A percentile compares a stretch with the other conserved stretches of the same genome.
phyloP scores from a whole-genome alignment of 2,888 invertebrate species.

The Luperina testacea region DNA sequence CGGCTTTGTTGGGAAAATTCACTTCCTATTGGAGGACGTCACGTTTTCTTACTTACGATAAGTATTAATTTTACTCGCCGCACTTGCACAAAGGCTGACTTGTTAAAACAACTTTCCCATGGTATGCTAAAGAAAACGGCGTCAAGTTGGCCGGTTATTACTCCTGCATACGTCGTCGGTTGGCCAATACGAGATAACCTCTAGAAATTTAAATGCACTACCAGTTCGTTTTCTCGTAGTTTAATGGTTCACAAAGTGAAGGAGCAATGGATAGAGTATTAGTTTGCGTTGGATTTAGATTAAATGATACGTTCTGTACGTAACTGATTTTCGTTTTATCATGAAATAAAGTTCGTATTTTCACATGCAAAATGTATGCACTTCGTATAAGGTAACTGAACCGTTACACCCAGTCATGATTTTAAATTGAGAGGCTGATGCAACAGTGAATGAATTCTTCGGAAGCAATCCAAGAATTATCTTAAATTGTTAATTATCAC shows the following conservation, averaged over 20 bases:
- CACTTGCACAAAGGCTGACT: constrained; percentile 47
- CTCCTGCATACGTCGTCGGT: constrained; percentile 48
- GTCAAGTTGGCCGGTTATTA: constrained; percentile 54
- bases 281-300: constrained; percentile 1
- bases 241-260: constrained; percentile 28
- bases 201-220: constrained; percentile 40
- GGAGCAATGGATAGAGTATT: constrained; percentile 31
- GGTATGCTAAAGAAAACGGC: constrained; percentile 56
- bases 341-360: constrained; percentile 41
- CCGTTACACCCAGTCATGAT: constrained; percentile 25
- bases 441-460: constrained; percentile 1
- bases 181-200: constrained; percentile 53
- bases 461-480: neutral
- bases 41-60: constrained; percentile 57
- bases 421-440: constrained; percentile 39
- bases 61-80: constrained; percentile 54
- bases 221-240: constrained; percentile 14
- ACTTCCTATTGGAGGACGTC: constrained; percentile 63
- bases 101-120: constrained; percentile 63
- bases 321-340: constrained; percentile 35
- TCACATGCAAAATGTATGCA: constrained; percentile 34
- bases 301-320: constrained; percentile 18
- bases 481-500: constrained; percentile 6
- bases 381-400: constrained; percentile 23
- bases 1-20: constrained; percentile 61